Base-by-base conservation (phyloP, 2,888 invertebrate species). In the Hirtodrosophila trivittata region DNA sequence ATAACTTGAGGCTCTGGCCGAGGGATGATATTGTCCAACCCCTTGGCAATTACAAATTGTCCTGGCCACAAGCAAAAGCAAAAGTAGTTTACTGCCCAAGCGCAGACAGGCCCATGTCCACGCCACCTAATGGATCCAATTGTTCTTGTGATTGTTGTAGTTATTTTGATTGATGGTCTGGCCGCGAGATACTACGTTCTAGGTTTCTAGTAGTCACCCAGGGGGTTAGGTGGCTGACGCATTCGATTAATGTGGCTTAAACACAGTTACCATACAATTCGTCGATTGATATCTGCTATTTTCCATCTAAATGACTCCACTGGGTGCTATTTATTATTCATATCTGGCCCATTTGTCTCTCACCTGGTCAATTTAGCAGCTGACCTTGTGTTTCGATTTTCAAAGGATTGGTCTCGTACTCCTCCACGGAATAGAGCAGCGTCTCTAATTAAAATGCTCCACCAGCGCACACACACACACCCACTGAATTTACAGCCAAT, bases 371-470 rank as follows among this genome's bases (percentile, higher is more conserved):
- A 39, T 39, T 59, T 32, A 21, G n/a, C 30, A 7, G 39, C 1
- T 50, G 35, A 47, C 39, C 50, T 54, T 54, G 33, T 9, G 26
- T 5, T 7, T 13, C 28, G 10, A 16, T 1, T 21, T 32, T 25
- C 50, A 5, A 26, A 10, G 28, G 7, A 26, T 38, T 38, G 18
- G 2, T 8, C 33, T 21, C 5, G 18, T 21, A 8, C n/a, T n/a
- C n/a, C n/a, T n/a, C n/a, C n/a, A n/a, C n/a, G n/a, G 28, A 2
- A 28, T 28, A 28, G 18, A 3, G 16, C 7, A 52, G 51, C 33
- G 37, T 30, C 38, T 56, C 41, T 47, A 68, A 77, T 75, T 80
- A 55, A 64, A 63, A 66, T 62, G 55, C 59, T 26, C 13, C 26
- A 32, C 65, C 58, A n/a, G 45, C 35, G 33, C 28, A 41, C 26